phyloP scores from a whole-genome alignment of 2,888 invertebrate species.

The Drosophila differens region DNA sequence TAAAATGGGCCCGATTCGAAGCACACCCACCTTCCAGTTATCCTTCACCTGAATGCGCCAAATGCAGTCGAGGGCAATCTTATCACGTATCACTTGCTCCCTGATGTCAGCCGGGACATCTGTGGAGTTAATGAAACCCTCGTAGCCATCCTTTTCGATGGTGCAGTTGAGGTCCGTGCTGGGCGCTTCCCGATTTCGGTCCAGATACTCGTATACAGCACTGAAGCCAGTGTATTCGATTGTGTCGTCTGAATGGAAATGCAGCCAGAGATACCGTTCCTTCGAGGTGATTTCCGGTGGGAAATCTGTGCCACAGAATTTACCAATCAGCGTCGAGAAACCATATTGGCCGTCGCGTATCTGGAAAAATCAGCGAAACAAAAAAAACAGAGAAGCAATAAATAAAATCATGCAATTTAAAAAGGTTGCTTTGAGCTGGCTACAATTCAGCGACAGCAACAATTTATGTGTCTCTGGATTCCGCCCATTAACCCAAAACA shows the following conservation, averaged over 20 bases:
- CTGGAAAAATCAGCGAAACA: slow-evolving; percentile 57
- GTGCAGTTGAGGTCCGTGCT: slow-evolving; percentile 87
- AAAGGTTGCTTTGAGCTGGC: slow-evolving; percentile 24
- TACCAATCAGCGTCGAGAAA: slow-evolving; percentile 89
- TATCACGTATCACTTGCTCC: slow-evolving; percentile 86
- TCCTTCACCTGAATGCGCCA: slow-evolving; percentile 89
- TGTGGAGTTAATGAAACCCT: slow-evolving; percentile 87
- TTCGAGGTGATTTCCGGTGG: slow-evolving; percentile 91
- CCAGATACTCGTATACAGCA: slow-evolving; percentile 90
- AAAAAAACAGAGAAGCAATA: background rate
- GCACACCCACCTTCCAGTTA: slow-evolving; percentile 88
- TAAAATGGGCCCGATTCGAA: background rate
- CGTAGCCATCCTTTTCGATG: slow-evolving; percentile 86
- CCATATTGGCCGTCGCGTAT: slow-evolving; percentile 93
- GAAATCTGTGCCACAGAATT: slow-evolving; percentile 90
- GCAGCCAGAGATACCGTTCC: slow-evolving; percentile 91
- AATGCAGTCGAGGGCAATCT: slow-evolving; percentile 90
- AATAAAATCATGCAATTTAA: slow-evolving; percentile 19
- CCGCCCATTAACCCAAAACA: background rate
- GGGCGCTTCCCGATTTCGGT: slow-evolving; percentile 86
- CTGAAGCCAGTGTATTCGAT: slow-evolving; percentile 92
- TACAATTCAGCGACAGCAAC: slow-evolving; percentile 8
- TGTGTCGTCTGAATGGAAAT: slow-evolving; percentile 92
- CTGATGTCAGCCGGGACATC: slow-evolving; percentile 87
- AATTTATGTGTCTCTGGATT: slow-evolving; percentile 5